These are phyloP conservation scores for Steatornis caripensis DNA, from an alignment of 2,113 vertebrate species.

Conservation along the genomic window DNA sequence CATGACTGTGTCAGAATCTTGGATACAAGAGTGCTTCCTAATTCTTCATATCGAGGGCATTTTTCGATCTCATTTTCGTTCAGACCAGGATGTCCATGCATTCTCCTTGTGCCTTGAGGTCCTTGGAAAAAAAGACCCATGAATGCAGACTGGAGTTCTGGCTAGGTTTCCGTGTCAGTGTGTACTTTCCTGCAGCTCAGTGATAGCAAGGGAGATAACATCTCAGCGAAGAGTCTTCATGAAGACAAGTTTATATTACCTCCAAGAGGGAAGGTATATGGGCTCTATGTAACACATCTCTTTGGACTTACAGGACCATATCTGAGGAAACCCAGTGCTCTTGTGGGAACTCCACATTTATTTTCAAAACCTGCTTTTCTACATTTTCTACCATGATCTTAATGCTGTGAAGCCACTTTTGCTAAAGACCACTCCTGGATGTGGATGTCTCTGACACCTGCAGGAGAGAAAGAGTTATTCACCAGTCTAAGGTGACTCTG, in stretches of 20 bases:
- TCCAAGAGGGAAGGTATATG: accelerated
- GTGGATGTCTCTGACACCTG: not conserved
- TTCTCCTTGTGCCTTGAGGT: not conserved
- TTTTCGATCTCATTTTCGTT: not conserved
- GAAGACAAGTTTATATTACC: not conserved
- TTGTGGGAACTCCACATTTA: not conserved
- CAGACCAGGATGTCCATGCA: not conserved
- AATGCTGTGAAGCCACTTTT: not conserved
- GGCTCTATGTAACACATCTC: accelerated
- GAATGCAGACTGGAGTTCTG: not conserved
- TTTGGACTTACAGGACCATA: not conserved
- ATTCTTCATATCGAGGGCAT: not conserved
- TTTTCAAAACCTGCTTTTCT: not conserved
- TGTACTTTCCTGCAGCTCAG: not conserved
- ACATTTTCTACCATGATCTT: not conserved
- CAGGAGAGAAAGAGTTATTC: not conserved
- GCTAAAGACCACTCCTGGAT: not conserved
- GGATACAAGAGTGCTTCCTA: not conserved
- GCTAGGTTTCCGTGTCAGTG: not conserved
- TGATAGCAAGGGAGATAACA: not conserved
- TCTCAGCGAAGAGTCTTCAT: not conserved
- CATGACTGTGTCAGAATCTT: not conserved
- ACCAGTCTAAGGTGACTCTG: not conserved
- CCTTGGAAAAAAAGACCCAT: not conserved
- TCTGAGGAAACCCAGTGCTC: not conserved